Evolutionary conservation across 2,888 invertebrate species (phyloP).

Genomic region (Dicycla oo): DNA sequence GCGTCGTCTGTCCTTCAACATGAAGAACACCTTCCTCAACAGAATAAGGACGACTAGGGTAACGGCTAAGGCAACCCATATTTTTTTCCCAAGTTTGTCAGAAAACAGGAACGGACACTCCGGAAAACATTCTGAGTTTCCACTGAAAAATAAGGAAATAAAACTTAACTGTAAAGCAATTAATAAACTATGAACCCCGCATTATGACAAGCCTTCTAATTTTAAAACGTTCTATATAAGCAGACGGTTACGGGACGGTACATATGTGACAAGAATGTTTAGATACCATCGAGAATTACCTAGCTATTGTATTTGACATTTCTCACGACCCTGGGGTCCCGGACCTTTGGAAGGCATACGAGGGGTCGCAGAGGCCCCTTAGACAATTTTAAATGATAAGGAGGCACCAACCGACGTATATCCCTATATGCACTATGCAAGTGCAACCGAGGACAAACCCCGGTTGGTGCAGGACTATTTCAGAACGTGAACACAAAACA

Average conservation of each 20-base stretch:
- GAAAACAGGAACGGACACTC: background rate
- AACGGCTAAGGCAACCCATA: constrained; percentile 9
- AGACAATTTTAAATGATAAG: too few species aligned
- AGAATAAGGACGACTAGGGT: constrained; percentile 19
- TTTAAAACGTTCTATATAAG: background rate
- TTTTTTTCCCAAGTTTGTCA: background rate
- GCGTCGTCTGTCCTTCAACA: background rate
- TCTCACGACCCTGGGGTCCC: too few species aligned
- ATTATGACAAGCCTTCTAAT: background rate
- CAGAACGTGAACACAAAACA: too few species aligned
- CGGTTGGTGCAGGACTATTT: too few species aligned
- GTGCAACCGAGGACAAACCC: too few species aligned
- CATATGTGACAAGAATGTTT: background rate
- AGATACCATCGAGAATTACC: too few species aligned
- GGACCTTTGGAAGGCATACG: too few species aligned
- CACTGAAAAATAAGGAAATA: constrained; percentile 6
- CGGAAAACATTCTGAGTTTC: background rate
- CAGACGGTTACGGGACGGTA: background rate
- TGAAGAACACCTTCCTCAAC: constrained; percentile 6
- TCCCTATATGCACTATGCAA: too few species aligned
- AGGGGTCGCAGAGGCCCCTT: too few species aligned
- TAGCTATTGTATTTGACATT: too few species aligned
- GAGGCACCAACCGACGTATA: too few species aligned
- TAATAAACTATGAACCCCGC: background rate
- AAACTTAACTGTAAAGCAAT: background rate